Conservation (phyloP, 2,888 invertebrate genomes). For the Ophion costatus region DNA sequence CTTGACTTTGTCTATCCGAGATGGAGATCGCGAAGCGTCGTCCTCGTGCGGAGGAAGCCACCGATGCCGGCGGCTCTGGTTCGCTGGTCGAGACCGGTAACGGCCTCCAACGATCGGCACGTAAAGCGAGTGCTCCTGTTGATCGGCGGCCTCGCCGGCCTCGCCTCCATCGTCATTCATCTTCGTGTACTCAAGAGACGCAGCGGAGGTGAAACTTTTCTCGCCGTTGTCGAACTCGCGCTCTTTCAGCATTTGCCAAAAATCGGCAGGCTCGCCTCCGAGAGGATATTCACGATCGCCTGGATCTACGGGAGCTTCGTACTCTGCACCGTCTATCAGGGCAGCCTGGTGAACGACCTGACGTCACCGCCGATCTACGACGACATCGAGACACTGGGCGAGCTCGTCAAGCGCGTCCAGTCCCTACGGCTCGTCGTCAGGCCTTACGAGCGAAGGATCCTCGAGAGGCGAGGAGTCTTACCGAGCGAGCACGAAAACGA, state of each 20-base stretch:
- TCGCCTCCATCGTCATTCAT: conserved; percentile 28
- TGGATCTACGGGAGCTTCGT: conserved; percentile 57
- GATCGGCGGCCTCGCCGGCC: not conserved
- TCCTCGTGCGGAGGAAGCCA: conserved; percentile 53
- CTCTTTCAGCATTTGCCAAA: conserved; percentile 59
- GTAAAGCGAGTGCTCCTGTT: conserved; percentile 4
- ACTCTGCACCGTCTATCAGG: conserved; percentile 54
- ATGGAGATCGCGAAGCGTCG: conserved; percentile 56
- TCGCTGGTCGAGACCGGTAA: conserved; percentile 13
- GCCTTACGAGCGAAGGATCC: conserved; percentile 51
- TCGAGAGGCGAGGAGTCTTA: conserved; percentile 37
- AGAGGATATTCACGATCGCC: conserved; percentile 58
- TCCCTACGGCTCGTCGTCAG: conserved; percentile 54
- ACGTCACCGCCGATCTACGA: conserved; percentile 47
- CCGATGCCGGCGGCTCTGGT: conserved; percentile 22
- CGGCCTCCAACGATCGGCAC: not conserved
- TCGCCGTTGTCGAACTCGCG: conserved; percentile 46
- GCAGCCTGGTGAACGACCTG: conserved; percentile 61
- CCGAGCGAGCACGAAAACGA: not conserved
- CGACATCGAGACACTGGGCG: conserved; percentile 58
- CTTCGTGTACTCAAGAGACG: conserved; percentile 17
- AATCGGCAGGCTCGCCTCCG: conserved; percentile 34
- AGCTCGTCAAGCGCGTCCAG: conserved; percentile 54
- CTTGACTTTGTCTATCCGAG: conserved; percentile 56
- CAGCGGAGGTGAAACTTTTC: conserved; percentile 2